Conservation (phyloP, 1,140 invertebrate species). For the Goniozus legneri region DNA sequence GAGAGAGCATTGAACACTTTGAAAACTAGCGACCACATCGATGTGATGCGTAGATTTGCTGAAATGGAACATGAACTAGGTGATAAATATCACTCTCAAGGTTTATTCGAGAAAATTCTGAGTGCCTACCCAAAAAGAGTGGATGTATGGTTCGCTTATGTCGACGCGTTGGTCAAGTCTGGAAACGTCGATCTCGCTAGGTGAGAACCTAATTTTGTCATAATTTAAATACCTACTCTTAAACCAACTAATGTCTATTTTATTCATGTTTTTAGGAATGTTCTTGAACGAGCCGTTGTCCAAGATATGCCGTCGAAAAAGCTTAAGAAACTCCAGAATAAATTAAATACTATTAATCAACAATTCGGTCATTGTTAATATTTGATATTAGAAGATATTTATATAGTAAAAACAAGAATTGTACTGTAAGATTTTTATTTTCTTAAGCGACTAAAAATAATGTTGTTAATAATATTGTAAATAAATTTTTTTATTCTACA, state of each 20-base stretch:
- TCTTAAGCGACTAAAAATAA: too few relatives aligned
- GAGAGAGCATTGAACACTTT: slow-evolving; percentile 71
- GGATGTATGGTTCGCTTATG: slow-evolving; percentile 84
- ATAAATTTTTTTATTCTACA: too few relatives aligned
- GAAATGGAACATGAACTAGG: slow-evolving; percentile 80
- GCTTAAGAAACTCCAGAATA: slow-evolving; percentile 82
- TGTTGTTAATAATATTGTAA: too few relatives aligned
- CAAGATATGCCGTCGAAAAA: slow-evolving; percentile 72
- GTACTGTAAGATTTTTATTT: too few relatives aligned
- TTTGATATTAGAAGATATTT: too few relatives aligned
- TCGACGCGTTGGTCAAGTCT: slow-evolving; percentile 81
- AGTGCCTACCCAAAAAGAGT: slow-evolving; percentile 81
- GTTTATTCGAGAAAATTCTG: slow-evolving; percentile 85
- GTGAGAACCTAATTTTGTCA: slow-evolving; percentile 50
- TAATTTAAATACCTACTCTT: too few relatives aligned
- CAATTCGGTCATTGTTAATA: too few relatives aligned
- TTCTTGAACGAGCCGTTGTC: slow-evolving; percentile 74
- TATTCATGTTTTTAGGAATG: slow-evolving; percentile 61
- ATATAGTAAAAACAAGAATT: too few relatives aligned
- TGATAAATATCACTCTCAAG: slow-evolving; percentile 77
- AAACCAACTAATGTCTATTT: slow-evolving; percentile 1
- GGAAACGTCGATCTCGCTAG: slow-evolving; percentile 69
- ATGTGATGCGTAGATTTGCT: slow-evolving; percentile 81
- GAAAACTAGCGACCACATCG: slow-evolving; percentile 74
- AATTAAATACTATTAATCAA: slow-evolving; percentile 80